These are phyloP conservation scores for Xanthorhoe designata DNA, from an alignment of 2,888 invertebrate genomes.

Conservation along the genomic window DNA sequence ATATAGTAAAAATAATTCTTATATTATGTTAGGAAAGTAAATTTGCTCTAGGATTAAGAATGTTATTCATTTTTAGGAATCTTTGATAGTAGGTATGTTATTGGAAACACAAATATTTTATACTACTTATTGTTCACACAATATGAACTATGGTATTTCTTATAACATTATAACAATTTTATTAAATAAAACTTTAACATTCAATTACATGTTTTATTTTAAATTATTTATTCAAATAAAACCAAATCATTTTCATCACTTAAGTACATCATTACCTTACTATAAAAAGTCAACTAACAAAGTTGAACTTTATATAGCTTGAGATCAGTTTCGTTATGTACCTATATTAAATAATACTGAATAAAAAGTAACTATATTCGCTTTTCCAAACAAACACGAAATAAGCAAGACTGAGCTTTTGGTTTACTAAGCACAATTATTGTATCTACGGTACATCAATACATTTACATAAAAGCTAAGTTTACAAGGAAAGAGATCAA, in stretches of 20 bases:
- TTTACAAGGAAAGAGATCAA: too few species aligned
- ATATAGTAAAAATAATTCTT: neutral
- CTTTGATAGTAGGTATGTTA: conserved; percentile 19
- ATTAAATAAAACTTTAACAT: conserved; percentile 43
- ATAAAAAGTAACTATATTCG: neutral
- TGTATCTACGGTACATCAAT: neutral
- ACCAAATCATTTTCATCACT: neutral
- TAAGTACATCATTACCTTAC: neutral
- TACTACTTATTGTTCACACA: conserved; percentile 30
- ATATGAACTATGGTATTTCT: conserved; percentile 41
- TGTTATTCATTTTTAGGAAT: conserved; percentile 17
- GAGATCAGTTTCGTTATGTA: conserved; percentile 8
- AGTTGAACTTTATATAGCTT: neutral
- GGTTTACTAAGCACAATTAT: neutral
- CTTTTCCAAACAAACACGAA: neutral
- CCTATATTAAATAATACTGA: conserved; percentile 6
- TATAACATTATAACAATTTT: conserved; percentile 33
- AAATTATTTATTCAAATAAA: neutral
- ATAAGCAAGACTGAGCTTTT: neutral
- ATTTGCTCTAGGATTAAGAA: conserved; percentile 10
- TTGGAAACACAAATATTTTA: conserved; percentile 24
- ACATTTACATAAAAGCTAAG: too few species aligned
- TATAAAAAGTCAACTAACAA: neutral
- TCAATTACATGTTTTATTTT: neutral
- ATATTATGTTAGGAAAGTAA: neutral